Evolutionary conservation across 2,797 vertebrate genomes (phyloP).

Genomic region (Sebastes flavidus): DNA sequence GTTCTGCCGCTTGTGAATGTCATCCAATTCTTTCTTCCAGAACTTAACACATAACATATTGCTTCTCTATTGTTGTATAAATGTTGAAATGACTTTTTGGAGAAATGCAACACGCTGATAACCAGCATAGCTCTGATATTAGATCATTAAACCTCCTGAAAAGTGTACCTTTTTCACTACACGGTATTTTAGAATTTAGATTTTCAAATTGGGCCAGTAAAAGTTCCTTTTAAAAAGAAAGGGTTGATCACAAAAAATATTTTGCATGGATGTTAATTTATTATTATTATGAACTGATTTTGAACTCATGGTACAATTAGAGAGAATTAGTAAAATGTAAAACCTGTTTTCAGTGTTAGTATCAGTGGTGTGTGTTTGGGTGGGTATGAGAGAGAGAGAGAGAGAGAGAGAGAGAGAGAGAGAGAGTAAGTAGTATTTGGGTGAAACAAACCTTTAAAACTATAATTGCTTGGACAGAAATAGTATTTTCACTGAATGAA

Average conservation of each 20-base stretch:
- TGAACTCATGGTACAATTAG: background rate
- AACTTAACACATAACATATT: background rate
- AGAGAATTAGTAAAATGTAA: background rate
- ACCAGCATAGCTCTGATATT: background rate
- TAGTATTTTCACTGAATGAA: no score
- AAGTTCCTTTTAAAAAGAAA: background rate
- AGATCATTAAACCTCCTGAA: background rate
- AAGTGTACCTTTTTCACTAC: background rate
- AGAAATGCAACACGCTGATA: background rate
- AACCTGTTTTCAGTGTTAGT: background rate
- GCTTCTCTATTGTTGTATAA: background rate
- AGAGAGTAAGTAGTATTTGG: no score
- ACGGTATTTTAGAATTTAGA: background rate
- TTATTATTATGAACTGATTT: background rate
- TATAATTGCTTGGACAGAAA: no score
- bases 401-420: no score
- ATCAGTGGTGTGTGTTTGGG: background rate
- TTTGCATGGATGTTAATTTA: background rate
- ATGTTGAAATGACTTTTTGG: background rate
- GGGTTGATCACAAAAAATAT: background rate
- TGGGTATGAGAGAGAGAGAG: background rate
- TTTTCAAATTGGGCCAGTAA: background rate
- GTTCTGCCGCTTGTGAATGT: background rate
- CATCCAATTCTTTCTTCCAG: background rate
- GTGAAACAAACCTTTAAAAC: no score